Evolutionary conservation across 2,113 vertebrate genomes (phyloP).

Genomic region (Podiceps cristatus): DNA sequence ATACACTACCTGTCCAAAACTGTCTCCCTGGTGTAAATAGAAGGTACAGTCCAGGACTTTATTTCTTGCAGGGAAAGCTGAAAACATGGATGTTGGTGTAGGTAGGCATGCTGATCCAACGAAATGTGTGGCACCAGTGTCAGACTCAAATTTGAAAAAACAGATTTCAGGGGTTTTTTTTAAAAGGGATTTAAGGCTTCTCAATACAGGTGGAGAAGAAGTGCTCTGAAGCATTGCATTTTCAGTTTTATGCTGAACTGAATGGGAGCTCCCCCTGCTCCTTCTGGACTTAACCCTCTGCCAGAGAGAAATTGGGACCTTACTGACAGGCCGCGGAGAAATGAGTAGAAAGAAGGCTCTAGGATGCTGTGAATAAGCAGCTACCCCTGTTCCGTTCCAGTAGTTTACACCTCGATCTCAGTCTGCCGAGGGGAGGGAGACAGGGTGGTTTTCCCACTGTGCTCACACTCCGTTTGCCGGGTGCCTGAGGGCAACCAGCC

Average conservation of each 20-base stretch:
- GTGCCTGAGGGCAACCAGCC: neutral
- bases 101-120: neutral
- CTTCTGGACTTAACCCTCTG: neutral
- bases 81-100: neutral
- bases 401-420: neutral
- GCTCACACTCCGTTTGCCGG: accelerated
- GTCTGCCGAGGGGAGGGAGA: accelerated
- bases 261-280: neutral
- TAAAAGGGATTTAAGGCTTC: neutral
- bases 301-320: neutral
- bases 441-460: accelerated
- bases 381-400: neutral
- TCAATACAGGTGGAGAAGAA: neutral
- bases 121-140: neutral
- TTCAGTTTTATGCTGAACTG: neutral
- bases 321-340: neutral
- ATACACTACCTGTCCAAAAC: neutral
- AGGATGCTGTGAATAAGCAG: neutral
- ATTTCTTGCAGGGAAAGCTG: neutral
- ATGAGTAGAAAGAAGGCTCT: neutral
- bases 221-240: neutral
- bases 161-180: neutral
- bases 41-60: neutral
- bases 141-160: neutral
- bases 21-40: neutral